phyloP scores from a whole-genome alignment of 2,113 vertebrate species.

The Artemisiospiza belli region DNA sequence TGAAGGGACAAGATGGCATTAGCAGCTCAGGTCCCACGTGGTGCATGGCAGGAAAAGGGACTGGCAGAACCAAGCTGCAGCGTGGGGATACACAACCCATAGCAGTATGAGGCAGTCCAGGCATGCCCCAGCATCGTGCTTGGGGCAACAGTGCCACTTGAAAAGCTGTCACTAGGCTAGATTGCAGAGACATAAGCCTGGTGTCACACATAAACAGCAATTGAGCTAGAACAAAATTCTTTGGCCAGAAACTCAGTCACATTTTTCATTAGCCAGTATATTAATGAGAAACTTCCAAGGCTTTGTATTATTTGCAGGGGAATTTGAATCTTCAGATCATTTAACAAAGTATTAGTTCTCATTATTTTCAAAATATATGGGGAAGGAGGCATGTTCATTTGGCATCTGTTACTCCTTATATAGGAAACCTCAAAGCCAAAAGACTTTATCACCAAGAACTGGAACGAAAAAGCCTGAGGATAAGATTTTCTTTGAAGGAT shows the following conservation, averaged over 20 bases:
- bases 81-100: rapidly evolving
- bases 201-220: neutral
- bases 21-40: rapidly evolving
- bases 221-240: neutral
- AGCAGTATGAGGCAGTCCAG: neutral
- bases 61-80: neutral
- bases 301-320: neutral
- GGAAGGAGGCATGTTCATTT: neutral
- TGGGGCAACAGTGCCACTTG: neutral
- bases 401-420: neutral
- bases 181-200: neutral
- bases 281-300: neutral
- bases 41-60: neutral
- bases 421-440: neutral
- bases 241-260: neutral
- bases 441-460: neutral
- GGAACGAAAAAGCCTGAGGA: neutral
- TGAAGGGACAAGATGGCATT: neutral
- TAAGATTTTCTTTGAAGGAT: neutral
- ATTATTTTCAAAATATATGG: neutral
- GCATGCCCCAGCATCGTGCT: neutral
- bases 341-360: neutral
- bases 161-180: neutral
- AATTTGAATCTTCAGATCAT: neutral
- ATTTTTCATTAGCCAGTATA: neutral